These are phyloP conservation scores for Motacilla alba DNA, from an alignment of 2,113 vertebrate genomes.

Conservation along the genomic window DNA sequence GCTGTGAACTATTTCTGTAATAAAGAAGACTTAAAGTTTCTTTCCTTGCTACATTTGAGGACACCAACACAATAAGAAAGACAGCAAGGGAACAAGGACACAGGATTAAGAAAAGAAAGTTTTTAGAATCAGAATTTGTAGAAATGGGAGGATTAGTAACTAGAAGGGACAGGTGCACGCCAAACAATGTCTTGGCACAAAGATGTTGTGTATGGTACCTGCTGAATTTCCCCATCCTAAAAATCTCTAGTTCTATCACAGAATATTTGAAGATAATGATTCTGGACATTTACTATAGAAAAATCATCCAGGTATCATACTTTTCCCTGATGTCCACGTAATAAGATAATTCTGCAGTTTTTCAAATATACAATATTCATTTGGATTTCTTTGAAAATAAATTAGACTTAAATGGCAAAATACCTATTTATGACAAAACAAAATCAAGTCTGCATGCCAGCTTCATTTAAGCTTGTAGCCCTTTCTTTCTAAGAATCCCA, in stretches of 20 bases:
- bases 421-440: not conserved
- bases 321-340: not conserved
- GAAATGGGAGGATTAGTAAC: not conserved
- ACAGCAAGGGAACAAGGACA: not conserved
- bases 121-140: not conserved
- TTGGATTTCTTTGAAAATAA: not conserved
- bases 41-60: not conserved
- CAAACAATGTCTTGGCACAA: not conserved
- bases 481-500: not conserved
- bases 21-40: not conserved
- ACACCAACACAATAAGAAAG: not conserved
- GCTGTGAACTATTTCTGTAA: not conserved
- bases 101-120: not conserved
- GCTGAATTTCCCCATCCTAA: not conserved
- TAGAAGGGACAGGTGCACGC: not conserved
- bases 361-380: not conserved
- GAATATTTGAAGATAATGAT: not conserved
- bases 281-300: not conserved
- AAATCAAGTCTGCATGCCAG: not conserved
- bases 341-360: not conserved
- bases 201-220: not conserved
- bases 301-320: not conserved
- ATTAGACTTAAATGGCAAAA: accelerated
- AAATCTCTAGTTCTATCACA: not conserved
- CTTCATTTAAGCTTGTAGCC: not conserved